Conservation (phyloP, 2,888 invertebrate species). For the Aphidoletes aphidimyza region DNA sequence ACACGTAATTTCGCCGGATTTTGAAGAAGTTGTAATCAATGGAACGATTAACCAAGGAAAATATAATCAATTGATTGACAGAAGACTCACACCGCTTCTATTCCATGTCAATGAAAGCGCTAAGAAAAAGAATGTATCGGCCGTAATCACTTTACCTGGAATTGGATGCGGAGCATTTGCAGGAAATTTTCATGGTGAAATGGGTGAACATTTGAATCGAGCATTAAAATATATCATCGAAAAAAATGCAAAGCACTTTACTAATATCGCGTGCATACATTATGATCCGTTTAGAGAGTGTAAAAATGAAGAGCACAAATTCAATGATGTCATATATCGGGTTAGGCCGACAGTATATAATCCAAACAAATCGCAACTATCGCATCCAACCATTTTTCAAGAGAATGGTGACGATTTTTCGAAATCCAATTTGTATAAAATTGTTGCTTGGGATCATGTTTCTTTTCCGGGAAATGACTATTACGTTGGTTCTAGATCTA, state of each 20-base stretch:
- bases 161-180: slow-evolving; percentile 27
- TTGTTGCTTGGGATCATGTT: slow-evolving; percentile 49
- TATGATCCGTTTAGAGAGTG: background rate
- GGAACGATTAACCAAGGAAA: background rate
- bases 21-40: too few relatives aligned
- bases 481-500: background rate
- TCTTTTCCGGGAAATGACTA: slow-evolving; percentile 29
- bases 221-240: background rate
- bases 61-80: slow-evolving; percentile 25
- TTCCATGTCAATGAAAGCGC: slow-evolving; percentile 19
- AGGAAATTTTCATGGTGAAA: background rate
- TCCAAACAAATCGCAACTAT: background rate
- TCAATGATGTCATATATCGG: slow-evolving; percentile 2
- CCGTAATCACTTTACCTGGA: background rate
- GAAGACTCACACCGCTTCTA: background rate
- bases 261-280: background rate
- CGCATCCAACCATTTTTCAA: background rate
- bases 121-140: background rate
- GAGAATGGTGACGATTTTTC: background rate
- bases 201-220: slow-evolving; percentile 35
- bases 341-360: background rate
- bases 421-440: background rate
- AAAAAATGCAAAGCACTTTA: background rate
- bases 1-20: background rate
- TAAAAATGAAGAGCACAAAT: background rate